Conservation (phyloP, 1,140 invertebrate genomes). For the Ceratosolen solmsi region DNA sequence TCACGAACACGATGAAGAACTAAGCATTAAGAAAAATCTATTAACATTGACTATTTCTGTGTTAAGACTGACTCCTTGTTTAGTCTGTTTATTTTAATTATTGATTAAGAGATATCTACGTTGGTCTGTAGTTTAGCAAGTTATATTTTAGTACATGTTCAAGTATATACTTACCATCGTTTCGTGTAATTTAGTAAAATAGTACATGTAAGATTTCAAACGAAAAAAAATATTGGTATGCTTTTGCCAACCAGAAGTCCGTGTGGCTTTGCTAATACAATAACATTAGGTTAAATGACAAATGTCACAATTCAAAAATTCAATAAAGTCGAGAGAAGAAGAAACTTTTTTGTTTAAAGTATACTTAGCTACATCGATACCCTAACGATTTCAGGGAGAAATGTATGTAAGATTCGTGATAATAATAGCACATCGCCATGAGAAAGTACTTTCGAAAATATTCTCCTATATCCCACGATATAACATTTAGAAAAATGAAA, state of each 20-base stretch:
- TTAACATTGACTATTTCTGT: no score
- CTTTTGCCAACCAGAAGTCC: constrained; percentile 42
- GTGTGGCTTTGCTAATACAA: no score
- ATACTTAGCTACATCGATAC: neutral
- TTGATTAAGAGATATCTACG: neutral
- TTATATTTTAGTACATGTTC: no score
- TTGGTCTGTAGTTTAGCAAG: neutral
- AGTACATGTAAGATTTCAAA: neutral
- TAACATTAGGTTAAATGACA: neutral
- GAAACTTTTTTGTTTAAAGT: neutral
- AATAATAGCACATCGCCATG: neutral
- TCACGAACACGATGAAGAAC: neutral
- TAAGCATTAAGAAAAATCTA: no score
- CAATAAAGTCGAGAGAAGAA: neutral
- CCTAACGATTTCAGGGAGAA: neutral
- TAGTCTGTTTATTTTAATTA: neutral
- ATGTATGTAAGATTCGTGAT: neutral
- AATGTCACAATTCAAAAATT: neutral
- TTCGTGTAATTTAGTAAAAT: neutral
- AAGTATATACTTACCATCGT: neutral
- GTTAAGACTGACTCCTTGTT: no score
- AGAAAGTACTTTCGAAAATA: neutral
- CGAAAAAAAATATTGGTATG: constrained; percentile 37
- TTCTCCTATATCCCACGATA: neutral
- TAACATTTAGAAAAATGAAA: neutral